Percentiles rank a stretch among this genome's conserved stretches.
phyloP scores from a whole-genome alignment of 2,888 invertebrate genomes.

The Folsomia manolachei region DNA sequence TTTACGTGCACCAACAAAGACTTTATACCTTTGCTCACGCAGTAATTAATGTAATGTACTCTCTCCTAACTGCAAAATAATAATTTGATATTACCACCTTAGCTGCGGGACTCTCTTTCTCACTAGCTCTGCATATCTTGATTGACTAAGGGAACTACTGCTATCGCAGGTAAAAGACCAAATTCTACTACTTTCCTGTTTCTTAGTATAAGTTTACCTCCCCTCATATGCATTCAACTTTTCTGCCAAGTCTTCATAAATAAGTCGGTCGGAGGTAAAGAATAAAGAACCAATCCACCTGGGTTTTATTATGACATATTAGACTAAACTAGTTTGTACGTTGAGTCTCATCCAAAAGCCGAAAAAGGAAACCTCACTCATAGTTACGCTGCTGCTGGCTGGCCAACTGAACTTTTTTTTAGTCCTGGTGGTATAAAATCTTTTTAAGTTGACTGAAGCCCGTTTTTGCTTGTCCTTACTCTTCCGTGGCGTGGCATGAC shows the following conservation, averaged over 20 bases:
- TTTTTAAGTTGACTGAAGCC: conserved; percentile 11
- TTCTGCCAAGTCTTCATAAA: background rate
- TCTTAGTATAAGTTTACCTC: background rate
- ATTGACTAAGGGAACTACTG: background rate
- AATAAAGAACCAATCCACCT: conserved; percentile 10
- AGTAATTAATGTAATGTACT: conserved; percentile 8
- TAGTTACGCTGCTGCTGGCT: background rate
- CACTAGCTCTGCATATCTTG: background rate
- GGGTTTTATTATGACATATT: conserved; percentile 19
- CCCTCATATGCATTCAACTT: background rate
- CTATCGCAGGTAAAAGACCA: too few species aligned
- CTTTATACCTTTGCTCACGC: background rate
- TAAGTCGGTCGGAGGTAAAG: background rate
- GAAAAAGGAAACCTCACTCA: conserved; percentile 1
- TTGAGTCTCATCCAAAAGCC: background rate
- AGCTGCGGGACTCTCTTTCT: too few species aligned
- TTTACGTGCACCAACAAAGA: background rate
- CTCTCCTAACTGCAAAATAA: conserved; percentile 1
- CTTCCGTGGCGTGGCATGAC: conserved; percentile 9
- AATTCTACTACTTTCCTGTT: background rate
- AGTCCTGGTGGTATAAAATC: background rate
- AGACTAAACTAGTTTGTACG: conserved; percentile 1
- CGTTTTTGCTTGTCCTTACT: conserved; percentile 12
- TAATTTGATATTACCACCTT: conserved; percentile 7
- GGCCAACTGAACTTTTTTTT: conserved; percentile 5